phyloP scores from a whole-genome alignment of 2,888 invertebrate species.

The Anthophora plumipes region DNA sequence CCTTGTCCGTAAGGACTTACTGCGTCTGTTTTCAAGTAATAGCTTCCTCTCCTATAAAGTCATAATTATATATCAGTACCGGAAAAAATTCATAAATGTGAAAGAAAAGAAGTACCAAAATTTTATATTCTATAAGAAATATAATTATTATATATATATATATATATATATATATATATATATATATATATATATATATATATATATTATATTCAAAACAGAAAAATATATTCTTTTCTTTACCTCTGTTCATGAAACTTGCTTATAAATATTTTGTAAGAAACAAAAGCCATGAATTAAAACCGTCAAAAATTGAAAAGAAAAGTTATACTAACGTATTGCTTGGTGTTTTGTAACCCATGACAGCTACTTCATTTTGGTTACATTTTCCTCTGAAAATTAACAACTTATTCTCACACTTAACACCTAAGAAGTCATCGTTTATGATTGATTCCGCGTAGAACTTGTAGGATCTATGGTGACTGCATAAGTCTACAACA shows the following conservation, averaged over 20 bases:
- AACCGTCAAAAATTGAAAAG: background rate
- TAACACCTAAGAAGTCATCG: conserved; percentile 81
- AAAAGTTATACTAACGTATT: conserved; percentile 69
- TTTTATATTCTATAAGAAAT: too few species aligned
- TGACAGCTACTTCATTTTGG: conserved; percentile 43
- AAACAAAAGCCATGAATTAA: too few species aligned
- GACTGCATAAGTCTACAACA: conserved; percentile 85
- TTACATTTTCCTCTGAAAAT: conserved; percentile 52
- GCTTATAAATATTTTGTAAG: too few species aligned
- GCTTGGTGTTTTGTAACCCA: conserved; percentile 76
- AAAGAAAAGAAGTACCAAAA: background rate
- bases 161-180: too few species aligned
- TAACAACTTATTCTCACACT: conserved; percentile 51
- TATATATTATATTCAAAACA: too few species aligned
- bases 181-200: too few species aligned
- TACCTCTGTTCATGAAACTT: too few species aligned
- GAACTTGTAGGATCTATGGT: conserved; percentile 85
- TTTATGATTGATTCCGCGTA: conserved; percentile 85
- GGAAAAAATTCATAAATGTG: background rate
- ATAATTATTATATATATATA: too few species aligned
- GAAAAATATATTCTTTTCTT: too few species aligned
- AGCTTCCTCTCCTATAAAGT: background rate
- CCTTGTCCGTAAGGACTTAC: too few species aligned
- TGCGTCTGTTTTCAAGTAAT: too few species aligned
- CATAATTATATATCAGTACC: background rate